Base-by-base conservation (phyloP, 2,113 vertebrate genomes). In the Sinocyclocheilus grahami region DNA sequence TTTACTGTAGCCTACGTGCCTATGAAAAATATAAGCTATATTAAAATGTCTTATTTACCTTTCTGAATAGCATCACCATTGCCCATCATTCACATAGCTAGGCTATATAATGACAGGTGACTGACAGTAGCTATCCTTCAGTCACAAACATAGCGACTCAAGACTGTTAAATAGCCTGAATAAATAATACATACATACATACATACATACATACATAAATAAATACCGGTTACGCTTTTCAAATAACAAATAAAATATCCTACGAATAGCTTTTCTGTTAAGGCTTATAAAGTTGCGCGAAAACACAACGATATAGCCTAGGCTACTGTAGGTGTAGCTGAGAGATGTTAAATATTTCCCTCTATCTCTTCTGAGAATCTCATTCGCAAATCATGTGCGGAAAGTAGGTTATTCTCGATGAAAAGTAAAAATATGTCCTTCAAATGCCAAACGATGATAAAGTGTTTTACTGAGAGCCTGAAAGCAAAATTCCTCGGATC, bases 401-500 rank as follows among this genome's bases (percentile, higher is more conserved):
- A 71, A 82, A 69, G 81, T 82, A 22, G 1, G 51, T 69, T 11
- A 82, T 69, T 69, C 27, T 82, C n/a, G 13, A 22, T 60, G 1
- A 79, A 79, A 67, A 48, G 39, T 24, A 8, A 8, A 51, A 24
- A 16, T 14, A 76, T 16, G 74, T 22, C 42, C 42, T 1, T 76
- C n/a, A 51, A 51, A 48, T 48, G 72, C 22, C 22, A 75, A 77
- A 53, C 13, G 48, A 55, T 18, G 48, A 14, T 51, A 78, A 55
- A 30, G n/a, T 22, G 5, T 22, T 30, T 78, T 78, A 5, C 76
- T 78, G 16, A 13, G 24, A 58, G 51, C 48, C 33, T 69, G 30
- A 30, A 22, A 78, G 33, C 90, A 91, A 91, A 93, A 92, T 86
- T 91, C 89, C 90, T 94, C 92, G 93, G 94, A 93, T 95, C 93